Percentiles rank a stretch among this genome's conserved stretches.
Conservation (phyloP, 2,888 invertebrate genomes). For the Brenthis hecate region DNA sequence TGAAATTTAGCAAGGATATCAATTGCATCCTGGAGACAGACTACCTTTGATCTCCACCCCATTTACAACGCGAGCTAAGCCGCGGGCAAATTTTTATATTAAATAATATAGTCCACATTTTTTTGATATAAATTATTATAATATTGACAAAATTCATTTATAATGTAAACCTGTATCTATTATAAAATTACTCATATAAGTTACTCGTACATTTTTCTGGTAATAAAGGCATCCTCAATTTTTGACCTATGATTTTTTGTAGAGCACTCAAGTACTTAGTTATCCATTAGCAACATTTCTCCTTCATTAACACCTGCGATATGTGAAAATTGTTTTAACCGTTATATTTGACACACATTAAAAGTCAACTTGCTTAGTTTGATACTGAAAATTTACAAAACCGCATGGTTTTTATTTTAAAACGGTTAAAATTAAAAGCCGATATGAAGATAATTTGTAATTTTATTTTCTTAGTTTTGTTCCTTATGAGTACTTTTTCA, state of each 20-base stretch:
- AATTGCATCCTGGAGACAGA: too few relatives aligned
- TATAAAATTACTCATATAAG: too few relatives aligned
- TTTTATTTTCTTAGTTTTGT: background rate
- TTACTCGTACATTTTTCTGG: background rate
- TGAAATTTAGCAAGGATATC: too few relatives aligned
- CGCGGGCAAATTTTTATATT: too few relatives aligned
- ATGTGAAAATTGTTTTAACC: constrained; percentile 36
- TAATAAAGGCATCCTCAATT: constrained; percentile 5
- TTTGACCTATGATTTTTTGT: constrained; percentile 8
- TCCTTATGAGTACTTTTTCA: constrained; percentile 29
- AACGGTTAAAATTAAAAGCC: background rate
- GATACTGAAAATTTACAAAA: constrained; percentile 7
- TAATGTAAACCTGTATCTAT: too few relatives aligned
- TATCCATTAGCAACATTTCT: constrained; percentile 34
- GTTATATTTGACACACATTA: constrained; percentile 38
- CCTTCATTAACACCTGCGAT: constrained; percentile 35
- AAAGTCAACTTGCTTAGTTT: constrained; percentile 22
- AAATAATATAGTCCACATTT: too few relatives aligned
- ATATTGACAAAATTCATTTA: too few relatives aligned
- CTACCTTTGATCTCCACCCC: too few relatives aligned
- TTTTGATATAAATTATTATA: too few relatives aligned
- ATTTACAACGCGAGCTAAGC: too few relatives aligned
- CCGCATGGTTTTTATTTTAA: background rate
- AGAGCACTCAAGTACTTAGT: constrained; percentile 21
- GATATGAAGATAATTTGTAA: background rate